Evolutionary conservation across 2,888 invertebrate genomes (phyloP).

Genomic region (Lomographa bimaculata): DNA sequence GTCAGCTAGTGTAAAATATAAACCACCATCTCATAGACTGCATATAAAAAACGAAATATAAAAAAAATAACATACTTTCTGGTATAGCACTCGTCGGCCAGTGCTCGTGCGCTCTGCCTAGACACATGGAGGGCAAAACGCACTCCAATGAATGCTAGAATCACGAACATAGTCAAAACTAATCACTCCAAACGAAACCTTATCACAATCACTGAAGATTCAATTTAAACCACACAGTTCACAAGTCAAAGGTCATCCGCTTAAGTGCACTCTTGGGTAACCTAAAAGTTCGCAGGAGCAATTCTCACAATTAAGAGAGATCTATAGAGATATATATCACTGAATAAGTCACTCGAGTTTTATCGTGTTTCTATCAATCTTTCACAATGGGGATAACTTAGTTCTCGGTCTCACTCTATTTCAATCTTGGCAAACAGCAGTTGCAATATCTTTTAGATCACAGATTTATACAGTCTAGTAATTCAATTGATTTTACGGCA

Average conservation of each 20-base stretch:
- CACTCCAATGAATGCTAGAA: slow-evolving; percentile 74
- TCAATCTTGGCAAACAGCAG: background rate
- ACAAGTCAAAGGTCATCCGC: slow-evolving; percentile 19
- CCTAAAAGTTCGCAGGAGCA: slow-evolving; percentile 7
- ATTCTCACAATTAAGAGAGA: slow-evolving; percentile 4
- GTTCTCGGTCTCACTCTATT: background rate
- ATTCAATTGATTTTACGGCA: no score
- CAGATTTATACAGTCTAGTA: slow-evolving; percentile 1
- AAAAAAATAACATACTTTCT: slow-evolving; percentile 63
- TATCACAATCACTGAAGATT: slow-evolving; percentile 22
- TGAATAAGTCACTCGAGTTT: slow-evolving; percentile 7
- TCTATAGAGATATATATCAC: background rate
- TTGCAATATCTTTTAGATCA: slow-evolving; percentile 1
- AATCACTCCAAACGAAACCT: slow-evolving; percentile 38
- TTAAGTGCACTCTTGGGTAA: slow-evolving; percentile 1
- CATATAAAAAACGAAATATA: no score
- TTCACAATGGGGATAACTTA: slow-evolving; percentile 8
- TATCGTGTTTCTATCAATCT: slow-evolving; percentile 1
- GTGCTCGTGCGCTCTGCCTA: slow-evolving; percentile 69
- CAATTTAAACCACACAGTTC: slow-evolving; percentile 19
- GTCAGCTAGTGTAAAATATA: slow-evolving; percentile 2
- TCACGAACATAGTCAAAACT: slow-evolving; percentile 69
- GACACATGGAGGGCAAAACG: slow-evolving; percentile 76
- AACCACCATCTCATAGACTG: background rate
- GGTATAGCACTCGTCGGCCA: slow-evolving; percentile 78